A percentile compares a stretch with the other conserved stretches of the same genome.
Conservation (phyloP, 2,888 invertebrate genomes). For the Amorpha juglandis region DNA sequence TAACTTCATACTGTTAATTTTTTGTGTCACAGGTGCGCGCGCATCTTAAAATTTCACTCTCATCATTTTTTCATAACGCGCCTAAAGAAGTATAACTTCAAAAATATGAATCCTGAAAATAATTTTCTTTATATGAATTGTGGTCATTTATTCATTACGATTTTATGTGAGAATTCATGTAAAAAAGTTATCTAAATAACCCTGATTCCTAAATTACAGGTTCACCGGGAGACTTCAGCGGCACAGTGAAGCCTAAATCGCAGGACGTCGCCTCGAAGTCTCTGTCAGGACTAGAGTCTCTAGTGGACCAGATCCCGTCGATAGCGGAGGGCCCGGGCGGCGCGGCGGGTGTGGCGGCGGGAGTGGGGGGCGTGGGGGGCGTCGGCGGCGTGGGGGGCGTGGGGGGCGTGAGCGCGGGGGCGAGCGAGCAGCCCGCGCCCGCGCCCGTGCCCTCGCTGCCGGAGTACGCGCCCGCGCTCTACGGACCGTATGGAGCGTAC, state of each 20-base stretch:
- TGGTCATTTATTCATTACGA: too few species aligned
- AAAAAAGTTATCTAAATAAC: background rate
- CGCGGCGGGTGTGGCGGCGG: constrained; percentile 41
- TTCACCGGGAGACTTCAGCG: constrained; percentile 73
- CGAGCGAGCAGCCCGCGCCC: constrained; percentile 42
- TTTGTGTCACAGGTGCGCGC: too few species aligned
- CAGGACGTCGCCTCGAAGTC: constrained; percentile 94
- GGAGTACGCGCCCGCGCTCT: constrained; percentile 63
- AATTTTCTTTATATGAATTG: too few species aligned
- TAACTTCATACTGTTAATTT: too few species aligned
- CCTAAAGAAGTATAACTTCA: too few species aligned
- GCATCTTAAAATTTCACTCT: too few species aligned
- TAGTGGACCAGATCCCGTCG: constrained; percentile 96
- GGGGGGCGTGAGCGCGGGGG: constrained; percentile 34
- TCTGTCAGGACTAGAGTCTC: constrained; percentile 92
- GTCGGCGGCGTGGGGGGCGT: constrained; percentile 38
- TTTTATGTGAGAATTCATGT: too few species aligned
- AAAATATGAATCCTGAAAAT: too few species aligned
- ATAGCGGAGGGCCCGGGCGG: constrained; percentile 88
- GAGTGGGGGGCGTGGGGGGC: constrained; percentile 87
- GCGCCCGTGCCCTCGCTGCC: constrained; percentile 55
- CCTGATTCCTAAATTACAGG: constrained; percentile 44
- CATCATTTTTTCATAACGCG: too few species aligned
- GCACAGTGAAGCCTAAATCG: constrained; percentile 70
- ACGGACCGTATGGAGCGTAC: constrained; percentile 70